These are phyloP conservation scores for Limenitis arthemis DNA, from an alignment of 2,888 invertebrate species.

Conservation along the genomic window DNA sequence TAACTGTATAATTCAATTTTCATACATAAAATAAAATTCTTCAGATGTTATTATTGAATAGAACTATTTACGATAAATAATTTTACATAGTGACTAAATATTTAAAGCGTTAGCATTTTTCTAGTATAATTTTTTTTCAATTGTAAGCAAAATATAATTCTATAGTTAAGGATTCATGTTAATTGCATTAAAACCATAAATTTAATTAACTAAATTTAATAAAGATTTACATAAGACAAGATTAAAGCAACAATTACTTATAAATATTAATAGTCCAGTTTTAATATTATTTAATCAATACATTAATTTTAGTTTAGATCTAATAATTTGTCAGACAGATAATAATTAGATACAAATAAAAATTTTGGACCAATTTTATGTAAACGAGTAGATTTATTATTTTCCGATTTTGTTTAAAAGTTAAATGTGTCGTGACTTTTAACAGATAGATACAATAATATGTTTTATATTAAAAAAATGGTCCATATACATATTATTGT, in stretches of 20 bases:
- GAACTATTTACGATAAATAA: too few relatives aligned
- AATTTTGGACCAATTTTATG: conserved; percentile 67
- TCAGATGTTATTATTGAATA: too few relatives aligned
- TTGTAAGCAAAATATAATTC: too few relatives aligned
- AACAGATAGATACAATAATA: not conserved
- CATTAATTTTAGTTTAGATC: conserved; percentile 12
- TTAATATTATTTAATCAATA: too few relatives aligned
- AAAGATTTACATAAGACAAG: conserved; percentile 25
- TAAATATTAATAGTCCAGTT: not conserved
- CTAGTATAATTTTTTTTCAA: too few relatives aligned
- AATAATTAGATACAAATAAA: conserved; percentile 37
- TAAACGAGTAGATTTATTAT: conserved; percentile 41
- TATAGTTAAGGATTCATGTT: too few relatives aligned
- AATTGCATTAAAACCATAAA: not conserved
- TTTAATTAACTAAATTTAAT: conserved; percentile 5
- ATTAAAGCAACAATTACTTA: conserved; percentile 4
- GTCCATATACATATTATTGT: not conserved
- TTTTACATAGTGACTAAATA: too few relatives aligned
- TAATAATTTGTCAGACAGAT: conserved; percentile 29
- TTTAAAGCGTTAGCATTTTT: too few relatives aligned
- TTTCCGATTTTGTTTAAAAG: conserved; percentile 27
- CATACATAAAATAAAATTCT: too few relatives aligned
- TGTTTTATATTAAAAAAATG: not conserved
- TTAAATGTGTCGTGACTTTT: conserved; percentile 33
- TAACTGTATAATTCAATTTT: too few relatives aligned